Evolutionary conservation across 2,113 vertebrate genomes (phyloP).

Genomic region (Lathamus discolor): DNA sequence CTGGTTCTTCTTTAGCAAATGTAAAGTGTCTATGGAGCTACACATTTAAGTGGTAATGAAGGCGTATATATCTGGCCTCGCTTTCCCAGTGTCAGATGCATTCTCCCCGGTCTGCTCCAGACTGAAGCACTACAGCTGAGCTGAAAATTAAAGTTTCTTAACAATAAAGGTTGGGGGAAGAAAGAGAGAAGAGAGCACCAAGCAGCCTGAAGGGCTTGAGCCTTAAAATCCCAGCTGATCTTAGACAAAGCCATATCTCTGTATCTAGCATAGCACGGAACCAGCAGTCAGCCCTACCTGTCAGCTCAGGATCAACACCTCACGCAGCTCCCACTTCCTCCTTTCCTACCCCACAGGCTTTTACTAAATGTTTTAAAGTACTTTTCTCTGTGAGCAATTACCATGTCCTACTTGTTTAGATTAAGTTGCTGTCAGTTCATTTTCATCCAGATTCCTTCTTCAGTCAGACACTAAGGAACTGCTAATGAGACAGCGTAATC

Average conservation of each 20-base stretch:
- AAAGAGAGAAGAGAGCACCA: not conserved
- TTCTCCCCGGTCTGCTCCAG: not conserved
- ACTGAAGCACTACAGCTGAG: not conserved
- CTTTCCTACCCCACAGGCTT: constrained; percentile 17
- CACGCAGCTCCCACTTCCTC: not conserved
- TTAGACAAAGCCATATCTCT: not conserved
- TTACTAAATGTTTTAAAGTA: constrained; percentile 51
- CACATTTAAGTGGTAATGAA: not conserved
- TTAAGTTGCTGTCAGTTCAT: constrained; percentile 63
- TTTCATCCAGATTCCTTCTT: constrained; percentile 52
- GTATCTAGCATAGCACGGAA: not conserved
- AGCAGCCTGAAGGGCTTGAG: not conserved
- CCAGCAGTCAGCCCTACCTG: not conserved
- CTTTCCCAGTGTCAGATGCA: not conserved
- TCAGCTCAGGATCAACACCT: not conserved
- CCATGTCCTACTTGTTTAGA: constrained; percentile 56
- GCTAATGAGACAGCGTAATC: constrained; percentile 43
- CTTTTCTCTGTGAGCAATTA: constrained; percentile 53
- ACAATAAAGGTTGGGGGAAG: fast-evolving
- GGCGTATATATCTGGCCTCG: not conserved
- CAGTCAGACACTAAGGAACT: constrained; percentile 40
- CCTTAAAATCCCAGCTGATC: not conserved
- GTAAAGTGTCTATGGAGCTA: not conserved
- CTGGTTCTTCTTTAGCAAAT: not conserved
- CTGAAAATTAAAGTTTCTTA: not conserved